Base-by-base conservation (phyloP, 2,797 vertebrate species). In the Acridotheres tristis region DNA sequence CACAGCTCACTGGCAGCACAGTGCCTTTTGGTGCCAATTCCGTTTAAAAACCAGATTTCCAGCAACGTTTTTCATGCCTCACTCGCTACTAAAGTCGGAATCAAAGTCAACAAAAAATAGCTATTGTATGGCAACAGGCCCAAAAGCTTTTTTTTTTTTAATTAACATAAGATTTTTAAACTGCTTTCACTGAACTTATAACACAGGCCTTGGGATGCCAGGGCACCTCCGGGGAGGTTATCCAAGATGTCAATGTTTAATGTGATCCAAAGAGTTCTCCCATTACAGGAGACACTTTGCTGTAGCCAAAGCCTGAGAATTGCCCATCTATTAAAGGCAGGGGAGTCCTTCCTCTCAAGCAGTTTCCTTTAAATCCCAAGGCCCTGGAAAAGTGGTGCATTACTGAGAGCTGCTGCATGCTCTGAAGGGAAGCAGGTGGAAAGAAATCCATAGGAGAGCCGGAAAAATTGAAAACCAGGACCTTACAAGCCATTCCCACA, bases 41-140 rank as follows among this genome's bases (percentile, higher is more conserved):
- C 88, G 82, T 93, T 88, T 90, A n/a, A 96, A 93, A 96, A 93
- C 61, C 83, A 78, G 55, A 91, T 93, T 96, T 96, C 87, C 87
- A 63, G 88, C 94, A 94, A 91, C 82, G 50, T 73, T 91, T 84
- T 68, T 84, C 78, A 95, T 80, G 77, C 84, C 95, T 97, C 69
- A 11, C 71, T 90, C 90, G 36, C 84, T 95, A 88, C 85, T 93
- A 18, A 79, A 95, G 90, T 93, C 61, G 42, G 88, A 83, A 94
- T 91, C 67, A 86, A 86, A 94, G 85, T 91, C 95, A 96, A 97
- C 79, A 86, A 88, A 87, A 91, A 83, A 89, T 34, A 94, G 84
- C 77, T 89, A 55, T 65, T 74, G 18, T 74, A 77, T 81, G 92
- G 78, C 80, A 94, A 89, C n/a, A 38, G 25, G 62, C 72, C 84